These are phyloP conservation scores for Eulemur macaco DNA, from an alignment of 2,113 vertebrate species.

Conservation along the genomic window DNA sequence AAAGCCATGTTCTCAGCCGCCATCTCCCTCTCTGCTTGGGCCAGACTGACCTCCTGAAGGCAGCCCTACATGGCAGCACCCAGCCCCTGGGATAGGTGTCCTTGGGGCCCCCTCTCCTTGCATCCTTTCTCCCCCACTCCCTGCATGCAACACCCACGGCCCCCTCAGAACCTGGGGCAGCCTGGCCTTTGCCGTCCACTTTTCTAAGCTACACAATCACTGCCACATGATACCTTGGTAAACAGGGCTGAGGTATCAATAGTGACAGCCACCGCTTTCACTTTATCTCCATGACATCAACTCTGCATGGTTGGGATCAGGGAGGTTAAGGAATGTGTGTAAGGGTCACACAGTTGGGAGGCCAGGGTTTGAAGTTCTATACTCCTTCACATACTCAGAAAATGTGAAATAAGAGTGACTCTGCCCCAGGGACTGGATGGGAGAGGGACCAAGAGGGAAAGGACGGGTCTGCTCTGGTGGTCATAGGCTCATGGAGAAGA, in stretches of 20 bases:
- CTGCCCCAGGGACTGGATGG: neutral
- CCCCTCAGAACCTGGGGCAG: neutral
- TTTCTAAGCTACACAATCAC: neutral
- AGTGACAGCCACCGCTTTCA: rapidly evolving
- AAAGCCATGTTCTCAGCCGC: neutral
- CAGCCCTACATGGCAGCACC: rapidly evolving
- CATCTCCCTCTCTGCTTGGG: neutral
- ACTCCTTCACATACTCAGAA: neutral
- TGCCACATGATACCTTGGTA: neutral
- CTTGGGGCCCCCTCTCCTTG: neutral
- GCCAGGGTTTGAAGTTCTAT: neutral
- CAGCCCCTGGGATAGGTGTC: rapidly evolving
- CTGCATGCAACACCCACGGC: neutral
- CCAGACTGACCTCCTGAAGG: neutral
- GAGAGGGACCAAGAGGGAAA: neutral
- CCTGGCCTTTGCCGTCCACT: neutral
- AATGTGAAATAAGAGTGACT: neutral
- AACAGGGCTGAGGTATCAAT: neutral
- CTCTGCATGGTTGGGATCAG: neutral
- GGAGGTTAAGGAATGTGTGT: neutral
- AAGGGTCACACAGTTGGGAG: neutral
- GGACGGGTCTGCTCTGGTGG: neutral
- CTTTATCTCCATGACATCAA: neutral
- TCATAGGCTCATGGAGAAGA: neutral
- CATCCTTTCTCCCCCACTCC: neutral